Base-by-base conservation (phyloP, 2,113 vertebrate genomes). In the Prolemur simus region DNA sequence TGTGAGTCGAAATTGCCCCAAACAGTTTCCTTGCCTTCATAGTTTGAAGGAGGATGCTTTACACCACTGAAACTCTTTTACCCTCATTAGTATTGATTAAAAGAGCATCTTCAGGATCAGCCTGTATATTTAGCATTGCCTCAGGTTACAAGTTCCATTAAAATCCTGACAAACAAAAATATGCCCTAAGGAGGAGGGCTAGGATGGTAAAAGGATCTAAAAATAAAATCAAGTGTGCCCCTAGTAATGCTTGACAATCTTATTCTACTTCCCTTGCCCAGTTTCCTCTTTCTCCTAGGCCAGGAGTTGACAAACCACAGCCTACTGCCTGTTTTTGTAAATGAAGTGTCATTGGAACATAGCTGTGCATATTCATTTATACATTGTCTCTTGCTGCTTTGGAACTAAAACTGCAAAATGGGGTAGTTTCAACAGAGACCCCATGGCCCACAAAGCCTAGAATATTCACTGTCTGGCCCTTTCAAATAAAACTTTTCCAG, bases 91-190 rank as follows among this genome's bases (percentile, higher is more conserved):
- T 25, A 10, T 25, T 52, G 88, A 81, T 76, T 87, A 39, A 71
- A 93, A 96, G 84, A 94, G 23, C 39, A 12, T 88, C 54, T 84
- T 97, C 34, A 58, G 83, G 68, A 63, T 21, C 47, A 34, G 8
- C 42, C 34, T 15, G 20, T 56, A 9, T n/a, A 42, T 73, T 87
- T 83, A 73, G 54, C 42, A 64, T 63, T 49, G 39, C 71, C 39
- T 86, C 45, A 69, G 60, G n/a, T 77, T 68, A 63, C 63, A 34
- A 74, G 37, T 15, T 45, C 68, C 15, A 15, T 39, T 94, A 78
- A 89, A 89, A 84, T 95, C 85, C 85, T 52, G 58, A 66, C 37
- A 66, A 66, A 88, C 14, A 74, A 68, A 87, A 89, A 39, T 34
- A 47, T 25, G 5, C 45, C 27, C 27, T 71, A n/a, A 82, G 39